phyloP scores from a whole-genome alignment of 2,888 invertebrate genomes.

The Thecophora atra region DNA sequence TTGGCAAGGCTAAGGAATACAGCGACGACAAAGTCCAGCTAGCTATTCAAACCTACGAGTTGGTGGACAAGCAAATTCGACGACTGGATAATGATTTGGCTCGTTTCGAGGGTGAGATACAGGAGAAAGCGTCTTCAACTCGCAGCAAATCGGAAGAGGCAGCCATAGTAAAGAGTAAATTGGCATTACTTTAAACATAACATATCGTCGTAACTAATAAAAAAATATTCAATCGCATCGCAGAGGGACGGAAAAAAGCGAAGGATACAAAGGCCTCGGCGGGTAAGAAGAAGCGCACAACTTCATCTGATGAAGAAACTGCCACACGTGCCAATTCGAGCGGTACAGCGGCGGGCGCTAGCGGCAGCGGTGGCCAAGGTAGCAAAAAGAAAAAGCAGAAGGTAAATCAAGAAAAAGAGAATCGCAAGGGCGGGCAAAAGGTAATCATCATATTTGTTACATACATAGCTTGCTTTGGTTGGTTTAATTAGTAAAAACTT shows the following conservation, averaged over 20 bases:
- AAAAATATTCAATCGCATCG: conserved; percentile 37
- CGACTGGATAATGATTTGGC: conserved; percentile 95
- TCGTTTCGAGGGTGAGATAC: conserved; percentile 95
- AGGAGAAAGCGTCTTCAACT: conserved; percentile 88
- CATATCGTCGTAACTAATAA: neutral
- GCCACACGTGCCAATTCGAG: conserved; percentile 43
- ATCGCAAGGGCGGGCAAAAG: conserved; percentile 67
- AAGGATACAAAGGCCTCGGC: conserved; percentile 71
- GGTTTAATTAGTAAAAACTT: neutral
- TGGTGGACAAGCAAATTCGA: conserved; percentile 97
- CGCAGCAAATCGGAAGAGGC: conserved; percentile 75
- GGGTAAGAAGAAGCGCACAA: conserved; percentile 72
- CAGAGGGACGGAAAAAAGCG: conserved; percentile 75
- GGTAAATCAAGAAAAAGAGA: conserved; percentile 68
- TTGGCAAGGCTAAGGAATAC: conserved; percentile 94
- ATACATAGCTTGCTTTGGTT: neutral
- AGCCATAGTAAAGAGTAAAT: conserved; percentile 70
- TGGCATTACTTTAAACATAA: neutral
- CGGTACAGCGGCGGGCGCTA: conserved; percentile 43
- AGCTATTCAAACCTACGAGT: conserved; percentile 97
- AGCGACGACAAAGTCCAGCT: conserved; percentile 97
- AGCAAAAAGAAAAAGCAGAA: conserved; percentile 67
- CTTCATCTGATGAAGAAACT: conserved; percentile 64
- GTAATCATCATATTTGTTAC: conserved; percentile 58
- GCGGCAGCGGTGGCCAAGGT: conserved; percentile 57